Evolutionary conservation across 2,113 vertebrate genomes (phyloP).

Genomic region (Oncorhynchus mykiss): DNA sequence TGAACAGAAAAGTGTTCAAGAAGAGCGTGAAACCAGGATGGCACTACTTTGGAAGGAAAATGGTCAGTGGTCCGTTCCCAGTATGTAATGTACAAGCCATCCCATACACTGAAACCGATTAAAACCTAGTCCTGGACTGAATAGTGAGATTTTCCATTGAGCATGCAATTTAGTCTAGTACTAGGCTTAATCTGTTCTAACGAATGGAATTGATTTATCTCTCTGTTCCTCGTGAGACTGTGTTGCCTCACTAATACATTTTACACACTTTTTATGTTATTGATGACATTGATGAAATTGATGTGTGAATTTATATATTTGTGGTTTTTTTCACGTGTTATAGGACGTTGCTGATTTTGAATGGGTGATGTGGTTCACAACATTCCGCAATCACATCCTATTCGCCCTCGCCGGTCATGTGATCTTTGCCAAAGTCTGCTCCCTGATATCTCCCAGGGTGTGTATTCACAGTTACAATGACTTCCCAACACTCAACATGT

Average conservation of each 20-base stretch:
- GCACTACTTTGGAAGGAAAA: constrained; percentile 96
- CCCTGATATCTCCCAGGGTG: constrained; percentile 86
- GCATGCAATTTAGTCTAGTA: too few species aligned
- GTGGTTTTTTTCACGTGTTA: constrained; percentile 7
- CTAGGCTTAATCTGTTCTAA: too few species aligned
- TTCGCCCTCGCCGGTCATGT: constrained; percentile 90
- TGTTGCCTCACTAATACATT: not conserved
- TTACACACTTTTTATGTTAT: not conserved
- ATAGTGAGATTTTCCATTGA: too few species aligned
- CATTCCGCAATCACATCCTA: constrained; percentile 91
- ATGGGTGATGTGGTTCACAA: constrained; percentile 98
- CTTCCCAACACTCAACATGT: constrained; percentile 63
- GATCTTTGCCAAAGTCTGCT: constrained; percentile 93
- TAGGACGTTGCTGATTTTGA: constrained; percentile 95
- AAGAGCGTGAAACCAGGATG: constrained; percentile 88
- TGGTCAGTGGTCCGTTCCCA: constrained; percentile 74
- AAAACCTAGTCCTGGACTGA: not conserved
- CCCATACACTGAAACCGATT: not conserved
- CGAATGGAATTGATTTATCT: too few species aligned
- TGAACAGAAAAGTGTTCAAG: constrained; percentile 84
- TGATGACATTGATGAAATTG: too few species aligned
- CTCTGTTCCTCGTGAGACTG: too few species aligned
- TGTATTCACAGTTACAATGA: not conserved
- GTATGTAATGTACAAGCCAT: not conserved
- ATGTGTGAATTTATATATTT: not conserved